phyloP scores from a whole-genome alignment of 2,888 invertebrate genomes.

The Nomada fabriciana region DNA sequence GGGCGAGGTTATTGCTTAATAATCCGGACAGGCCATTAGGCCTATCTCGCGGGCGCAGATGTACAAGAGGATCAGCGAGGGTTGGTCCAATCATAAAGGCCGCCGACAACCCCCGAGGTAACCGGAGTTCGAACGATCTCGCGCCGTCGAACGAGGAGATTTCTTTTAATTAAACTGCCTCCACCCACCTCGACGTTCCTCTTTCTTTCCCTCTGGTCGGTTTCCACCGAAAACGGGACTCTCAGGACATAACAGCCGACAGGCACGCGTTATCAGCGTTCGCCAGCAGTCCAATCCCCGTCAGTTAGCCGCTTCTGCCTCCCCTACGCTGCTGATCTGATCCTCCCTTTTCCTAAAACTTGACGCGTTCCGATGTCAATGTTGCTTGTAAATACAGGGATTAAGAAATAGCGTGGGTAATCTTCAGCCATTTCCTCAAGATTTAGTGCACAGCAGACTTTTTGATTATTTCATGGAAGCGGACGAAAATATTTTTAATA shows the following conservation, averaged over 20 bases:
- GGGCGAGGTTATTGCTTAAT: slow-evolving; percentile 54
- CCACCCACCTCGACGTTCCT: slow-evolving; percentile 32
- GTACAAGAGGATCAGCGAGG: slow-evolving; percentile 58
- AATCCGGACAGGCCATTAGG: slow-evolving; percentile 63
- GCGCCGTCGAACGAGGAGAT: slow-evolving; percentile 75
- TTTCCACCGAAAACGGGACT: slow-evolving; percentile 74
- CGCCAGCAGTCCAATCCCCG: slow-evolving; percentile 75
- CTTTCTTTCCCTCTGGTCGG: slow-evolving; percentile 41
- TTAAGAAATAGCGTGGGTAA: too few species aligned
- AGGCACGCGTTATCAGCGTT: slow-evolving; percentile 82
- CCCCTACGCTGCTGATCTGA: slow-evolving; percentile 46
- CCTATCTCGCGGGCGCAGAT: slow-evolving; percentile 74
- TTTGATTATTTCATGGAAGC: too few species aligned
- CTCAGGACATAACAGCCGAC: slow-evolving; percentile 80
- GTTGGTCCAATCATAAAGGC: slow-evolving; percentile 74
- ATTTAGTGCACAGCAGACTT: too few species aligned
- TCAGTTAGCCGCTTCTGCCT: slow-evolving; percentile 36
- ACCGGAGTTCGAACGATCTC: slow-evolving; percentile 70
- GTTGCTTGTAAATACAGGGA: neutral
- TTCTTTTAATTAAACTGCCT: slow-evolving; percentile 84
- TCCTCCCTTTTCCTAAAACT: slow-evolving; percentile 37
- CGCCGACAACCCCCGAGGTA: slow-evolving; percentile 64
- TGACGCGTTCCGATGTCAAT: slow-evolving; percentile 27
- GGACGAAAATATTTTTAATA: too few species aligned
- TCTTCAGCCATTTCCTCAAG: too few species aligned